Conservation (phyloP, 2,113 vertebrate species). For the Dendropsophus ebraccatus region DNA sequence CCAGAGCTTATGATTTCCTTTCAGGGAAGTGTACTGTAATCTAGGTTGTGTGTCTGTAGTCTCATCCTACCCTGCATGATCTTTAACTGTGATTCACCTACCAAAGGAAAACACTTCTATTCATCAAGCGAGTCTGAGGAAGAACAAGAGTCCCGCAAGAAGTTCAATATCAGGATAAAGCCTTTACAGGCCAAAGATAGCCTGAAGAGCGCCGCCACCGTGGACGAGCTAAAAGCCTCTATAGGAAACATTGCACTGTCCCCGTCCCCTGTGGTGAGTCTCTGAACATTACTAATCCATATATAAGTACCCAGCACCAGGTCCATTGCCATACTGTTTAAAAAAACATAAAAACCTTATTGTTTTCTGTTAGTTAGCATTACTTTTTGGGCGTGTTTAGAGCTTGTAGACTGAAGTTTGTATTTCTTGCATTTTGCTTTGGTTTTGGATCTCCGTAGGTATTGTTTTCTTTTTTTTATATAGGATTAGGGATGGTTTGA, state of each 20-base stretch:
- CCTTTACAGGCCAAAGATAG: slow-evolving; percentile 86
- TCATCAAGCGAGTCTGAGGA: slow-evolving; percentile 97
- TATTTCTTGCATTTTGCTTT: too few relatives aligned
- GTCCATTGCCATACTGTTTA: too few relatives aligned
- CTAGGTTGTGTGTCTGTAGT: not conserved
- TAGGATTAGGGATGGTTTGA: too few relatives aligned
- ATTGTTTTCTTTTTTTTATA: too few relatives aligned
- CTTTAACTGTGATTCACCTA: slow-evolving; percentile 85
- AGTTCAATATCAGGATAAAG: slow-evolving; percentile 97
- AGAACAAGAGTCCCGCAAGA: slow-evolving; percentile 91
- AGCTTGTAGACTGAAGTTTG: too few relatives aligned
- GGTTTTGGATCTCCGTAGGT: too few relatives aligned
- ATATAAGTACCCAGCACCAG: not conserved
- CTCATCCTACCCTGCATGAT: slow-evolving; percentile 54
- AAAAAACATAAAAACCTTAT: not conserved
- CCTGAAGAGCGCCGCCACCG: slow-evolving; percentile 81
- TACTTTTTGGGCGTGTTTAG: too few relatives aligned
- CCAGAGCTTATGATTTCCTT: not conserved
- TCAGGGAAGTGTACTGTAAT: not conserved
- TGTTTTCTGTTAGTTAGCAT: too few relatives aligned
- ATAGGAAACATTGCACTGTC: slow-evolving; percentile 92
- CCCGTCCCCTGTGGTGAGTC: slow-evolving; percentile 93
- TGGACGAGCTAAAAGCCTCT: slow-evolving; percentile 93
- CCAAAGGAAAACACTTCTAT: slow-evolving; percentile 86
- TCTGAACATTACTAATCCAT: fast-evolving